phyloP scores from a whole-genome alignment of 2,797 vertebrate genomes.

The Zenarchopterus dispar region DNA sequence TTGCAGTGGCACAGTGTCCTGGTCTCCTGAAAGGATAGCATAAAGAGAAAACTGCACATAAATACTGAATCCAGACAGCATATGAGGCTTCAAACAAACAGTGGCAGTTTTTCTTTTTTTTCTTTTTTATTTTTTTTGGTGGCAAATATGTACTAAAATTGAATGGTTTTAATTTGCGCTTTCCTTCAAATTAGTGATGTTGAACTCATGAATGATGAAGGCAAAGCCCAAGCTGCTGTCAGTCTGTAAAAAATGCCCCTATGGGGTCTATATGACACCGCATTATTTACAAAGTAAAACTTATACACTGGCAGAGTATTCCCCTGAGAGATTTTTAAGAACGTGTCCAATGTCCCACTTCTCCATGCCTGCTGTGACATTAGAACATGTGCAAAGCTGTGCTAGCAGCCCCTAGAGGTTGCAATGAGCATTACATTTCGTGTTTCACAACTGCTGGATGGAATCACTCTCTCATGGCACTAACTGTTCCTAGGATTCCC shows the following conservation, averaged over 20 bases:
- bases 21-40: conserved; percentile 51
- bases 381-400: conserved; percentile 21
- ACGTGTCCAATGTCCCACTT: background rate
- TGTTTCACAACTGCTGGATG: background rate
- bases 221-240: no score
- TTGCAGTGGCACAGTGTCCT: conserved; percentile 64
- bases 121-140: background rate
- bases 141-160: background rate
- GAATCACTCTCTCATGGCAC: no score
- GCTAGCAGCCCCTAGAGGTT: conserved; percentile 42
- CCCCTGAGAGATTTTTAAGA: no score
- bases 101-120: conserved; percentile 7
- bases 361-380: background rate
- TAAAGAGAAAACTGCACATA: conserved; percentile 52
- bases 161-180: no score
- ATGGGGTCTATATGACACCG: no score
- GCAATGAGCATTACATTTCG: conserved; percentile 6
- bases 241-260: no score
- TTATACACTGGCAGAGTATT: no score
- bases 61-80: conserved; percentile 50
- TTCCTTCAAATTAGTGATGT: no score
- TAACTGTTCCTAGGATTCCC: no score
- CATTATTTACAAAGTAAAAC: no score
- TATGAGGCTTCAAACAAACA: conserved; percentile 36
- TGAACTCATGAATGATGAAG: no score